Evolutionary conservation across 2,797 vertebrate species (phyloP).

Genomic region (Pangasius larnaudii): DNA sequence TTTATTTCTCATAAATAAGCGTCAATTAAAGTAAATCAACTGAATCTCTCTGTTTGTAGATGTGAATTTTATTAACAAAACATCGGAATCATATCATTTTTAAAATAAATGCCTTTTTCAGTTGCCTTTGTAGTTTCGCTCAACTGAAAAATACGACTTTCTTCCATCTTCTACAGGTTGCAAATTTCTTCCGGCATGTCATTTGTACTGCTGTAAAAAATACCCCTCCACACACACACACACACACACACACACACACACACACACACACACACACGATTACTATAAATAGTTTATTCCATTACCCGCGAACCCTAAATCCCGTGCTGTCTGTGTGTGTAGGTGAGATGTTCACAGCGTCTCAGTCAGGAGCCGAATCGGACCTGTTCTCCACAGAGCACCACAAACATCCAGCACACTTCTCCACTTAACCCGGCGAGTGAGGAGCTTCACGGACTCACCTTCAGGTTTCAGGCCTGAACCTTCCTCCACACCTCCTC

Average conservation of each 20-base stretch:
- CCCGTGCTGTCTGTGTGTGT: conserved; percentile 27
- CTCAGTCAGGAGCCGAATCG: conserved; percentile 79
- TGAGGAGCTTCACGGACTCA: conserved; percentile 58
- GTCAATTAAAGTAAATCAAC: neutral
- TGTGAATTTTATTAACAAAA: neutral
- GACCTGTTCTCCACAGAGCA: conserved; percentile 80
- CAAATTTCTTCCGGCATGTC: neutral
- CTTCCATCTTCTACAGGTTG: neutral
- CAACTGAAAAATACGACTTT: neutral
- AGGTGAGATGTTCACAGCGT: conserved; percentile 74
- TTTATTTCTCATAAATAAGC: neutral
- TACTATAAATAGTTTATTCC: no score
- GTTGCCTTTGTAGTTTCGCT: neutral
- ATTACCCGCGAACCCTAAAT: neutral
- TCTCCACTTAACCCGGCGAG: conserved; percentile 70
- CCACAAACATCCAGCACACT: conserved; percentile 65
- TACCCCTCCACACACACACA: no score
- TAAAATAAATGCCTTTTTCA: neutral
- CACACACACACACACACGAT: no score
- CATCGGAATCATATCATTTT: neutral
- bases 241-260: no score
- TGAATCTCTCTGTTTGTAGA: neutral
- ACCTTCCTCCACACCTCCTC: conserved; percentile 45
- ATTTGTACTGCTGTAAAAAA: neutral
- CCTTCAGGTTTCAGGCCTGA: conserved; percentile 30